A percentile compares a stretch with the other conserved stretches of the same genome.
Evolutionary conservation across 2,113 vertebrate genomes (phyloP).

Genomic region (Tupaia tana): DNA sequence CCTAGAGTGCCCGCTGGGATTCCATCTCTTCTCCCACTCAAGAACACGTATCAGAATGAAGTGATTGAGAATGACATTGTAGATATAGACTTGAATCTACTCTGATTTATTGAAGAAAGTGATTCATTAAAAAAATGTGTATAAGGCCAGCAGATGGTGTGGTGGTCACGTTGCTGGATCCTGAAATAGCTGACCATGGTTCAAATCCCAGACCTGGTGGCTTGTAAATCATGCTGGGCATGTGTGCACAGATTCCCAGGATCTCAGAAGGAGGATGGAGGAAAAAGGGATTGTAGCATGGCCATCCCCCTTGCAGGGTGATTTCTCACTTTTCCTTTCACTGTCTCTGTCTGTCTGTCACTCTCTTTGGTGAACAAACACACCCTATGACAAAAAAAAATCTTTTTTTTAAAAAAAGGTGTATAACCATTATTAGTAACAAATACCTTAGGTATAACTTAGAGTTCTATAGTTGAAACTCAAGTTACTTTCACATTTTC

Average conservation of each 20-base stretch:
- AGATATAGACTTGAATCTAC: conserved; percentile 6
- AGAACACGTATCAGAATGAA: not conserved
- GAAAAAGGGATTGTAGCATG: no score
- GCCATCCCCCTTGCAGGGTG: no score
- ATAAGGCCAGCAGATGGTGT: not conserved
- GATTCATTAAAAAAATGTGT: not conserved
- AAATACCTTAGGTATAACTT: not conserved
- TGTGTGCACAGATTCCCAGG: no score
- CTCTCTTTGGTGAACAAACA: no score
- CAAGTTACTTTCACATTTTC: not conserved
- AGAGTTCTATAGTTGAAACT: not conserved
- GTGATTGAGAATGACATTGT: not conserved
- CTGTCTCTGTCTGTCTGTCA: no score
- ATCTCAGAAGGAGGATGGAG: no score
- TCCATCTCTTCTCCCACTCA: not conserved
- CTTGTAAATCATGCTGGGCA: no score
- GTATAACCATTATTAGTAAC: not conserved
- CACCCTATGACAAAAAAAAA: no score
- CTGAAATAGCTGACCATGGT: no score
- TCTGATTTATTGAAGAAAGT: conserved; percentile 38
- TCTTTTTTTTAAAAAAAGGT: not conserved
- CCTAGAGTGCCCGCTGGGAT: not conserved
- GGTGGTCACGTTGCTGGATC: no score
- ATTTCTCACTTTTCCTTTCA: no score
- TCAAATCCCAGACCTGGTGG: no score